These are phyloP conservation scores for Sarcophaga subvicina DNA, from an alignment of 2,888 invertebrate genomes.

Conservation along the genomic window DNA sequence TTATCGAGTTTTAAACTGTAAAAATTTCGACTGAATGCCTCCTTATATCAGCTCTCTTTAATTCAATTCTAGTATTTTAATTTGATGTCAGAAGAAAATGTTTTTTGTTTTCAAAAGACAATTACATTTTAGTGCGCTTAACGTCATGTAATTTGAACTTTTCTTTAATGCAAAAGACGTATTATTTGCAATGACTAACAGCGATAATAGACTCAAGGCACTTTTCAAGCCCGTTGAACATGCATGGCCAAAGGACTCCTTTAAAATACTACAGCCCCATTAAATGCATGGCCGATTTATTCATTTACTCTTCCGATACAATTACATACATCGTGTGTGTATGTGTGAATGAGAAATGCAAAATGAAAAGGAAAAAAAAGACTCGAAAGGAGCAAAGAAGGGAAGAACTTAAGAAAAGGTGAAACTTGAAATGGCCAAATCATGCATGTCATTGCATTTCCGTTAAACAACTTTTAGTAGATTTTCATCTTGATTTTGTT, in stretches of 20 bases:
- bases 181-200: background rate
- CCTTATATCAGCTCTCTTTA: no score
- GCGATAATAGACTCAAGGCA: background rate
- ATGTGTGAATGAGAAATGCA: background rate
- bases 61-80: no score
- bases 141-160: no score
- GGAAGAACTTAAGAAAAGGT: background rate
- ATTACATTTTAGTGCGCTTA: no score
- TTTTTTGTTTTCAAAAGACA: no score
- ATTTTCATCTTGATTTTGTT: background rate
- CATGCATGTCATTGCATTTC: constrained; percentile 66
- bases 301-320: background rate
- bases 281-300: background rate
- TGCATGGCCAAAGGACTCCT: background rate
- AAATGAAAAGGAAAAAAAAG: background rate
- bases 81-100: no score
- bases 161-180: no score
- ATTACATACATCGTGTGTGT: background rate
- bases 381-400: background rate
- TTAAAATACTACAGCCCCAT: background rate
- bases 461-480: constrained; percentile 36
- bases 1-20: no score
- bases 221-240: background rate
- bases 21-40: no score
- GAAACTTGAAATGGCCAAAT: constrained; percentile 49